These are phyloP conservation scores for Cricetomys ansorgei DNA, from an alignment of 2,113 vertebrate species.

Conservation along the genomic window DNA sequence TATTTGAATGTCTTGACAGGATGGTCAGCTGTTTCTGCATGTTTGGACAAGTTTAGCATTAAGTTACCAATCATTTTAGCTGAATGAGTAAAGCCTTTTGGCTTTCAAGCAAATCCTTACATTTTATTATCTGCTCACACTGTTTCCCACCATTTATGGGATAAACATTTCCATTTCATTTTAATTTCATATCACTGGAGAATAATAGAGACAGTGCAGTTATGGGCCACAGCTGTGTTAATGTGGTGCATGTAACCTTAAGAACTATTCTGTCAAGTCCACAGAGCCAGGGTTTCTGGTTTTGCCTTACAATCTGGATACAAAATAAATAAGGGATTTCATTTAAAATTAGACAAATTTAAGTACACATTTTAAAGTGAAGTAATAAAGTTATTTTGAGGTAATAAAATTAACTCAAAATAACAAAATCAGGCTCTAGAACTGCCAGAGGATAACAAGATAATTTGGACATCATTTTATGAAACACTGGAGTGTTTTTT, in stretches of 20 bases:
- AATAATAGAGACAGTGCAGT: conserved; percentile 80
- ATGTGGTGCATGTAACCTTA: conserved; percentile 77
- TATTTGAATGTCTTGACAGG: conserved; percentile 7
- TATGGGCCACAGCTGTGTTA: conserved; percentile 83
- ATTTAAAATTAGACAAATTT: conserved; percentile 81
- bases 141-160: conserved; percentile 73
- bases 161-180: conserved; percentile 86
- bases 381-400: too few relatives aligned
- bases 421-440: background rate
- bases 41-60: conserved; percentile 69
- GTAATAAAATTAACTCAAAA: conserved; percentile 47
- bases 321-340: conserved; percentile 73
- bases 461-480: background rate
- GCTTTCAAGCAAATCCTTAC: conserved; percentile 53
- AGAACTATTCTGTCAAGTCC: conserved; percentile 79
- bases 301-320: conserved; percentile 77
- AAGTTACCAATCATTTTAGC: conserved; percentile 46
- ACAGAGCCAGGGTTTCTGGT: conserved; percentile 77
- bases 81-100: conserved; percentile 55
- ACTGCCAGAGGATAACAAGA: background rate
- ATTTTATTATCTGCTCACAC: conserved; percentile 80
- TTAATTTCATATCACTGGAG: conserved; percentile 81
- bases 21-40: conserved; percentile 57
- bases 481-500: conserved; percentile 21
- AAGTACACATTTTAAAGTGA: conserved; percentile 67